Evolutionary conservation across 2,797 vertebrate species (phyloP).

Genomic region (Eulemur rubriventer): DNA sequence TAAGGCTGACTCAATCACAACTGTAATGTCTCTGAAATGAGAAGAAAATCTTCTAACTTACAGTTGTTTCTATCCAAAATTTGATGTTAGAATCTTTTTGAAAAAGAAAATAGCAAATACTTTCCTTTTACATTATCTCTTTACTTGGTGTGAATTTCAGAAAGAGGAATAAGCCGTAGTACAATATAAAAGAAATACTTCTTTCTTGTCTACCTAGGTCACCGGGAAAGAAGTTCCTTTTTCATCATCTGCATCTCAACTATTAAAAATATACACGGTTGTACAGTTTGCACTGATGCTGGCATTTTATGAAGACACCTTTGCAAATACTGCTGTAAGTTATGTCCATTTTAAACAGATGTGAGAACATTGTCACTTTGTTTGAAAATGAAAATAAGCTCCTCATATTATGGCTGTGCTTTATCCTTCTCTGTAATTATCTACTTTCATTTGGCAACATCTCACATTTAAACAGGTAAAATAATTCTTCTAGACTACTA

Average conservation of each 20-base stretch:
- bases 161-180: not conserved
- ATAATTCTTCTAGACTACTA: not conserved
- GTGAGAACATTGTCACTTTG: not conserved
- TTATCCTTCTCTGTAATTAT: not conserved
- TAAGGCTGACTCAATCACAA: not conserved
- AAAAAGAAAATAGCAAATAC: not conserved
- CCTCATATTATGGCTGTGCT: not conserved
- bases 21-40: not conserved
- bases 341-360: not conserved
- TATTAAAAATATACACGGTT: slow-evolving; percentile 86
- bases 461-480: not conserved
- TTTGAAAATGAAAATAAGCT: not conserved
- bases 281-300: slow-evolving; percentile 90
- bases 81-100: not conserved
- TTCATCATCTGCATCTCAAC: slow-evolving; percentile 81
- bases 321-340: slow-evolving; percentile 89
- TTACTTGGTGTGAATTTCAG: not conserved
- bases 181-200: not conserved
- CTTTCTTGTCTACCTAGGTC: slow-evolving; percentile 84
- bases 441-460: not conserved
- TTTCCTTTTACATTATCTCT: not conserved
- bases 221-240: slow-evolving; percentile 91
- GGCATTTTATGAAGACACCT: slow-evolving; percentile 88
- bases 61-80: not conserved
- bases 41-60: not conserved